Conservation (phyloP, 2,113 vertebrate genomes). For the Myotis davidii region DNA sequence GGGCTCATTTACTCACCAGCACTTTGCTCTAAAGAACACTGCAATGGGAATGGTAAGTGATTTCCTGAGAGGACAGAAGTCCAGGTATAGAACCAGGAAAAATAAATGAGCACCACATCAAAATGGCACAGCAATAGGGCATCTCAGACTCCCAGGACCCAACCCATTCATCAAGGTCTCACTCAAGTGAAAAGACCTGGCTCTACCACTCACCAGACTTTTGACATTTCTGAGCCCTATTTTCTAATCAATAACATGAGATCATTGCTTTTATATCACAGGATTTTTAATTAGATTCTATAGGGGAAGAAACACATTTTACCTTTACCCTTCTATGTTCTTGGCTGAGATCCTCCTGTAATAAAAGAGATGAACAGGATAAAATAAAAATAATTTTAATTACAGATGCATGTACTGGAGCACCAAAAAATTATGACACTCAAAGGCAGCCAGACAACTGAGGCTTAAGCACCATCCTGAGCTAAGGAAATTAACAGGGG, state of each 20-base stretch:
- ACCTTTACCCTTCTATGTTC: neutral
- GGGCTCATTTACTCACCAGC: neutral
- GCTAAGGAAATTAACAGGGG: neutral
- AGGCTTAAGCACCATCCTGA: neutral
- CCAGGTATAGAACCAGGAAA: neutral
- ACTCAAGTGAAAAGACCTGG: neutral
- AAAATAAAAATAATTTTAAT: neutral
- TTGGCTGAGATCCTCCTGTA: neutral
- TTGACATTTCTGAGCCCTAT: neutral
- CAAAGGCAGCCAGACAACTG: neutral
- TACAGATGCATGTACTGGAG: neutral
- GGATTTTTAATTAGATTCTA: neutral
- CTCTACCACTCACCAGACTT: neutral
- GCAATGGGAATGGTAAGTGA: neutral
- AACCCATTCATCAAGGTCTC: neutral
- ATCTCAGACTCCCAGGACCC: neutral
- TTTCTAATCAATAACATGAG: neutral
- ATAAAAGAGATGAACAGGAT: neutral
- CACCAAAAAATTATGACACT: neutral
- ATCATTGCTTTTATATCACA: neutral
- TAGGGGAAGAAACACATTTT: neutral
- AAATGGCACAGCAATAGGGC: rapidly evolving
- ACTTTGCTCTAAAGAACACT: neutral
- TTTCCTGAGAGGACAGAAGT: neutral
- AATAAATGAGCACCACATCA: neutral